These are phyloP conservation scores for Macrophya alboannulata DNA, from an alignment of 2,888 invertebrate genomes.

Conservation along the genomic window DNA sequence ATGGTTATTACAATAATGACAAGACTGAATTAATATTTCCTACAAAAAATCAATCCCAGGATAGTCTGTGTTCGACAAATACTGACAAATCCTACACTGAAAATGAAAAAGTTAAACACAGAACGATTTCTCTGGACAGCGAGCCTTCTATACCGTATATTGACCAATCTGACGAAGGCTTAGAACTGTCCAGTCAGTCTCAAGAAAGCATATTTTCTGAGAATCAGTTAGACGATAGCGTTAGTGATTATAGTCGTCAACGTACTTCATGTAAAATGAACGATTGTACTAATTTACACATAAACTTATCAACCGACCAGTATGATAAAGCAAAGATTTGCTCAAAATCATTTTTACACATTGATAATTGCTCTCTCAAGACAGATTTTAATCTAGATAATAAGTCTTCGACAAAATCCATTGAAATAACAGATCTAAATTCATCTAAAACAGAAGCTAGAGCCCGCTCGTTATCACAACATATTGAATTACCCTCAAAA, in stretches of 20 bases:
- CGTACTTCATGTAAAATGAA: conserved; percentile 36
- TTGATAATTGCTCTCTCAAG: conserved; percentile 41
- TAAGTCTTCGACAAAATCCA: background rate
- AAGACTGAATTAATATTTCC: conserved; percentile 71
- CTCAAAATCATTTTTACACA: conserved; percentile 47
- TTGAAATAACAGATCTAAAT: background rate
- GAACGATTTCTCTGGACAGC: conserved; percentile 57
- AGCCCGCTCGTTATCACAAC: background rate
- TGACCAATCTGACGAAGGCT: conserved; percentile 68
- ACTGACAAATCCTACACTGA: background rate
- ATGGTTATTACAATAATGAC: conserved; percentile 69
- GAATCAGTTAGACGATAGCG: conserved; percentile 35
- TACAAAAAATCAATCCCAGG: conserved; percentile 63
- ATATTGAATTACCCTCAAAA: conserved; percentile 5
- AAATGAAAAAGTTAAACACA: conserved; percentile 33
- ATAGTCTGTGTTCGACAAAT: conserved; percentile 61
- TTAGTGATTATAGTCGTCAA: conserved; percentile 33
- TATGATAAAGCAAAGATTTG: conserved; percentile 35
- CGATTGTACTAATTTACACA: conserved; percentile 46
- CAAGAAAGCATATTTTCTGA: conserved; percentile 57
- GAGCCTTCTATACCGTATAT: conserved; percentile 69
- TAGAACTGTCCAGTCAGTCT: conserved; percentile 57
- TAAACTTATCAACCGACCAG: conserved; percentile 37
- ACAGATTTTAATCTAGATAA: conserved; percentile 29
- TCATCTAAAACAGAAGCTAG: background rate